Evolutionary conservation across 2,888 invertebrate species (phyloP).

Genomic region (Malachius bipustulatus): DNA sequence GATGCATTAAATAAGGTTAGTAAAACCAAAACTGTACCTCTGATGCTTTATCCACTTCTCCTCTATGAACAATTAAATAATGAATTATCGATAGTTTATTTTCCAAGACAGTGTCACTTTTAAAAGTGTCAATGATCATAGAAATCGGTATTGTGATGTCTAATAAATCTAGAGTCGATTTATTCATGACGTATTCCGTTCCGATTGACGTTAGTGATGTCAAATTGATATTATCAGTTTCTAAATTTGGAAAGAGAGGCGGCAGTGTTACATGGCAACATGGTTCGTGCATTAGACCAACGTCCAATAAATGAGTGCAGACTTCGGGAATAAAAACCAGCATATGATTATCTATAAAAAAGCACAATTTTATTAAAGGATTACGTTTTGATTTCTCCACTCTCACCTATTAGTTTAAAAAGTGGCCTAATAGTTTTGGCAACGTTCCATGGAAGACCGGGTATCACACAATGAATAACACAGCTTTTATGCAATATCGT

Average conservation of each 20-base stretch:
- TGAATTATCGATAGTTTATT: slow-evolving; percentile 72
- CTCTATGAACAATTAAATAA: slow-evolving; percentile 66
- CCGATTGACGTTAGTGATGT: slow-evolving; percentile 52
- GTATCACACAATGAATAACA: slow-evolving; percentile 71
- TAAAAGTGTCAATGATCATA: slow-evolving; percentile 56
- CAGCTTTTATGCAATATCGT: slow-evolving; percentile 74
- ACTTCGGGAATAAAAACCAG: slow-evolving; percentile 72
- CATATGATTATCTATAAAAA: slow-evolving; percentile 58
- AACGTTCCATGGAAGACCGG: slow-evolving; percentile 66
- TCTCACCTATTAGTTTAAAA: slow-evolving; percentile 55
- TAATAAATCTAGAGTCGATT: slow-evolving; percentile 61
- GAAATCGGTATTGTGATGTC: slow-evolving; percentile 51
- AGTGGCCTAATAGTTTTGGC: slow-evolving; percentile 67
- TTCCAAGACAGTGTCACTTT: slow-evolving; percentile 52
- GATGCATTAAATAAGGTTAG: slow-evolving; percentile 4
- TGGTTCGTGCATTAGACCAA: slow-evolving; percentile 73
- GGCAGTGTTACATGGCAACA: slow-evolving; percentile 67
- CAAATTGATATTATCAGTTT: slow-evolving; percentile 46
- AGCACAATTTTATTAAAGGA: too few species aligned
- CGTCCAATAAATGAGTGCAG: slow-evolving; percentile 76
- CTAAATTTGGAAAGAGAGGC: slow-evolving; percentile 48
- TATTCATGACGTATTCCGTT: slow-evolving; percentile 47
- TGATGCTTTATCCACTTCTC: slow-evolving; percentile 61
- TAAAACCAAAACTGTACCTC: slow-evolving; percentile 42
- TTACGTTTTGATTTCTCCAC: too few species aligned